Evolutionary conservation across 2,113 vertebrate genomes (phyloP).

Genomic region (Actenoides lindsayi): DNA sequence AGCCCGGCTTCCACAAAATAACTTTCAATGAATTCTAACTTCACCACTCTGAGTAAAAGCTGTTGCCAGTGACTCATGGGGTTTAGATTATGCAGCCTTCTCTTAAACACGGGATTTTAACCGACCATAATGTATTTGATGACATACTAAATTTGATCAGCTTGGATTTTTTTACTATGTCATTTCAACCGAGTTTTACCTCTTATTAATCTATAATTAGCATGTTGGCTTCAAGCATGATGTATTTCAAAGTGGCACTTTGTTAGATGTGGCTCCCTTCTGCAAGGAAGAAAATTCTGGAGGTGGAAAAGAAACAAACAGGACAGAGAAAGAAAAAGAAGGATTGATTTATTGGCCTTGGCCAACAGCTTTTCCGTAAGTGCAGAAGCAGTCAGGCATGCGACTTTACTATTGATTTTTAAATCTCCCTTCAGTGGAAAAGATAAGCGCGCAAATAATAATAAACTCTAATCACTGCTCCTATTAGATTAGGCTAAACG

Average conservation of each 20-base stretch:
- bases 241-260: not conserved
- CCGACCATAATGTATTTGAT: not conserved
- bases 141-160: not conserved
- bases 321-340: not conserved
- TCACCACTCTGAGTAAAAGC: not conserved
- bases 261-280: slow-evolving; percentile 3
- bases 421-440: slow-evolving; percentile 28
- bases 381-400: slow-evolving; percentile 17
- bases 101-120: not conserved
- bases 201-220: slow-evolving; percentile 43
- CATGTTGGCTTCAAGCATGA: not conserved
- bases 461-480: not conserved
- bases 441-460: not conserved
- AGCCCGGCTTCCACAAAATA: not conserved
- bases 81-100: not conserved
- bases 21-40: not conserved
- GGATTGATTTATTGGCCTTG: slow-evolving; percentile 49
- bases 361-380: not conserved
- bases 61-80: not conserved
- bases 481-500: not conserved
- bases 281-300: slow-evolving; percentile 17
- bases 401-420: slow-evolving; percentile 38
- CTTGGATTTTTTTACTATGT: not conserved
- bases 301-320: not conserved
- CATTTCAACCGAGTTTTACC: slow-evolving; percentile 18